Evolutionary conservation across 2,113 vertebrate species (phyloP), one percentile per base, ranked within the genome.

Genomic region (Dasyornis broadbenti): DNA sequence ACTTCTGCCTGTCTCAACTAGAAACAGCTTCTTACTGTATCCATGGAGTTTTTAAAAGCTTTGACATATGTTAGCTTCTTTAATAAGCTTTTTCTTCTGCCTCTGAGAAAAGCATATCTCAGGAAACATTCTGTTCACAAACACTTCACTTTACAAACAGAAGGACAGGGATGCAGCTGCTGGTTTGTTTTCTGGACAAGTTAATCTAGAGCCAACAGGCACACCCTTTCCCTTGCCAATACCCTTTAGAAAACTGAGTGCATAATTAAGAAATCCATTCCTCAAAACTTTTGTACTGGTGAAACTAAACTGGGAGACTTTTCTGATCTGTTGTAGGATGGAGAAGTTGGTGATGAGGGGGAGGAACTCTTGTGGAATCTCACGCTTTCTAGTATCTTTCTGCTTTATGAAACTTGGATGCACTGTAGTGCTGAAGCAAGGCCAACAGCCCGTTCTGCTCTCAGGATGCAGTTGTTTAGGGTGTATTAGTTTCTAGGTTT

Each of bases 41-140:
- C 31, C 0, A 0, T 28, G 10, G 20, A 66, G 39, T 53, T 91
- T 54, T 30, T 70, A 69, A 75, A 81, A 56, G 39, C 11, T n/a
- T 40, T 70, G 60, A 64, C 57, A 28, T 75, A 66, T 66, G 56
- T 68, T 79, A 56, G 40, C 37, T 91, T 89, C 49, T 71, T 71
- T n/a, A 81, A 56, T 68, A 75, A 56, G n/a, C 31, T 80, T 77
- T 81, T 89, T 76, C 45, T 71, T 91, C 39, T 1, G 6, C 68
- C 64, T 94, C 47, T 35, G 72, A 70, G 82, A 83, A 83, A 37
- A 76, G 20, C 27, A 3, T 86, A n/a, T 94, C 60, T 89, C 30
- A 24, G 68, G 86, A 89, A 96, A 92, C 56, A 53, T 57, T 90
- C 45, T 89, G 59, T 92, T 89, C 72, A 83, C 68, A 83, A 90